Conservation (phyloP, 2,113 vertebrate species). For the Gadus chalcogrammus region DNA sequence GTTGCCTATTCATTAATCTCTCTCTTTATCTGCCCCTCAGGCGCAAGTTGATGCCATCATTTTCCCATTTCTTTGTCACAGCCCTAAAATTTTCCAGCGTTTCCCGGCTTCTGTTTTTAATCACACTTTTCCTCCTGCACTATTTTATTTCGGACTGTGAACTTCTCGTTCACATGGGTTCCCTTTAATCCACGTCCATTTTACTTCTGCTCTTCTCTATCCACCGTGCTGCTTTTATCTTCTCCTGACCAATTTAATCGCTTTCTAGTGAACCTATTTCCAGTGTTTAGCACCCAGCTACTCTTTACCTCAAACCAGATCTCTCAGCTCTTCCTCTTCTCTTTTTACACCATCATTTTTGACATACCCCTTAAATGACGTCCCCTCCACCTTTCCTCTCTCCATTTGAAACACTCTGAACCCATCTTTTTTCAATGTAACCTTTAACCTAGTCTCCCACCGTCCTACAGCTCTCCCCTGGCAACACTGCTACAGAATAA, state of each 20-base stretch:
- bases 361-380: no score
- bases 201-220: background rate
- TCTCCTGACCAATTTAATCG: background rate
- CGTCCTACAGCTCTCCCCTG: background rate
- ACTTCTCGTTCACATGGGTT: background rate
- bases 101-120: background rate
- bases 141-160: background rate
- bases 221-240: conserved; percentile 8
- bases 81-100: background rate
- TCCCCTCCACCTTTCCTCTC: no score
- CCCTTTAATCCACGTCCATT: background rate
- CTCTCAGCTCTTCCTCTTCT: no score
- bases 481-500: conserved; percentile 3
- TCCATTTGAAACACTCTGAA: background rate
- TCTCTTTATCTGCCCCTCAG: background rate
- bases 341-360: no score
- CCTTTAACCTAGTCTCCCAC: background rate
- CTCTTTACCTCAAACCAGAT: no score
- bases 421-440: background rate
- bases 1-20: background rate
- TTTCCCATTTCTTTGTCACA: background rate
- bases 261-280: no score
- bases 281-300: no score
- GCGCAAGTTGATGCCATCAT: no score
- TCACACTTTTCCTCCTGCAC: background rate